Evolutionary conservation across 37 sponge, comb jelly and placozoan genomes (phyloP).

Genomic region (Cladorhizidae sp.): DNA sequence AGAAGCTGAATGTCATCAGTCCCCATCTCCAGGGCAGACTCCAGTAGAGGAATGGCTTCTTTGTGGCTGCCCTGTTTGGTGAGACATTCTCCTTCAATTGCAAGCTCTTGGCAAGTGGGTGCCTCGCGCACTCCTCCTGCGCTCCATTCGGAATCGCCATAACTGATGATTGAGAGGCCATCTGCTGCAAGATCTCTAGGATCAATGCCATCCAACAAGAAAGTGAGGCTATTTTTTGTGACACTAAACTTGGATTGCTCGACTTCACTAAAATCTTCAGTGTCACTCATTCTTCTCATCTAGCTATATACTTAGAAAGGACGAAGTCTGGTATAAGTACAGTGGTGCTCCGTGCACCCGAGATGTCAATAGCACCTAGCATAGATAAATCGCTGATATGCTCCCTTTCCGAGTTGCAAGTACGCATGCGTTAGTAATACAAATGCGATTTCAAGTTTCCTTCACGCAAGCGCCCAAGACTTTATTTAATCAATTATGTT

Average conservation of each 20-base stretch:
- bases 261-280: conserved; percentile 35
- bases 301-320: not conserved
- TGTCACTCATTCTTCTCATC: conserved; percentile 44
- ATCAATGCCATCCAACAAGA: conserved; percentile 63
- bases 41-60: conserved; percentile 81
- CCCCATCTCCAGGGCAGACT: conserved; percentile 70
- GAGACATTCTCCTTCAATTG: conserved; percentile 81
- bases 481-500: too few species aligned
- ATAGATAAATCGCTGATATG: too few species aligned
- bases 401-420: too few species aligned
- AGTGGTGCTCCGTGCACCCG: too few species aligned
- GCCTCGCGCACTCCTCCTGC: conserved; percentile 48
- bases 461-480: too few species aligned
- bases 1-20: conserved; percentile 75
- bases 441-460: too few species aligned
- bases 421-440: too few species aligned
- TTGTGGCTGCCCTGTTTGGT: conserved; percentile 70
- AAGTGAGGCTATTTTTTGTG: conserved; percentile 55
- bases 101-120: conserved; percentile 77
- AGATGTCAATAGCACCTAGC: too few species aligned
- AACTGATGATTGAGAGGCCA: conserved; percentile 36
- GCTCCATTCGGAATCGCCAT: conserved; percentile 22
- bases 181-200: conserved; percentile 55
- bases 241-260: conserved; percentile 53
- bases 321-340: too few species aligned